Percentiles rank a stretch among this genome's conserved stretches.
Conservation (phyloP, 1,140 invertebrate species). For the Aphidius gifuensis region DNA sequence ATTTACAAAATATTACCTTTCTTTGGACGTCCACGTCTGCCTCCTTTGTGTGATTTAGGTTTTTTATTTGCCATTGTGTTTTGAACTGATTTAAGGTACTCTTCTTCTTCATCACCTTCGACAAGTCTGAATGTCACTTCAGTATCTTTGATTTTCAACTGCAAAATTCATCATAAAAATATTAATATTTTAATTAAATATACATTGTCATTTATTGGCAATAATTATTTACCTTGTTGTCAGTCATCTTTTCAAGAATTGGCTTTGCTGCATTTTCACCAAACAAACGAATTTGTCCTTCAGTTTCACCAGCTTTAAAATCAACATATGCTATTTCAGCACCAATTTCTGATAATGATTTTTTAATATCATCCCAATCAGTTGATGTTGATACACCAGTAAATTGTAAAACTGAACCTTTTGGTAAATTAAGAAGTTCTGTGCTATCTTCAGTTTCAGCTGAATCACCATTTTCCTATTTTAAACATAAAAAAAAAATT, state of each 20-base stretch:
- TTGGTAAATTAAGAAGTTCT: conserved; percentile 57
- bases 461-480: conserved; percentile 31
- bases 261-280: conserved; percentile 68
- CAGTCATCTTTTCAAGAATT: conserved; percentile 63
- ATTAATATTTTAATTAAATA: conserved; percentile 1
- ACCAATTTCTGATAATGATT: conserved; percentile 62
- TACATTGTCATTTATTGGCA: not conserved
- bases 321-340: conserved; percentile 71
- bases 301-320: conserved; percentile 67
- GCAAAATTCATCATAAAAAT: conserved; percentile 23
- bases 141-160: conserved; percentile 56
- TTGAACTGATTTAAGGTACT: conserved; percentile 63
- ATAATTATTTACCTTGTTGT: conserved; percentile 53
- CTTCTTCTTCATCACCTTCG: conserved; percentile 68
- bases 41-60: conserved; percentile 45
- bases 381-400: conserved; percentile 61
- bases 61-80: conserved; percentile 62
- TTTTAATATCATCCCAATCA: conserved; percentile 69
- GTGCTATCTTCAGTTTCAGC: conserved; percentile 44
- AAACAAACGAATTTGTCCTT: conserved; percentile 69
- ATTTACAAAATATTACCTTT: conserved; percentile 36
- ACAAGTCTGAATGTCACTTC: conserved; percentile 61
- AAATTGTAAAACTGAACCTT: conserved; percentile 69
- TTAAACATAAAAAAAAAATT: conserved; percentile 29
- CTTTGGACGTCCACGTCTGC: conserved; percentile 34